phyloP scores from a whole-genome alignment of 1,140 invertebrate species.

The Stratiolaelaps scimitus region DNA sequence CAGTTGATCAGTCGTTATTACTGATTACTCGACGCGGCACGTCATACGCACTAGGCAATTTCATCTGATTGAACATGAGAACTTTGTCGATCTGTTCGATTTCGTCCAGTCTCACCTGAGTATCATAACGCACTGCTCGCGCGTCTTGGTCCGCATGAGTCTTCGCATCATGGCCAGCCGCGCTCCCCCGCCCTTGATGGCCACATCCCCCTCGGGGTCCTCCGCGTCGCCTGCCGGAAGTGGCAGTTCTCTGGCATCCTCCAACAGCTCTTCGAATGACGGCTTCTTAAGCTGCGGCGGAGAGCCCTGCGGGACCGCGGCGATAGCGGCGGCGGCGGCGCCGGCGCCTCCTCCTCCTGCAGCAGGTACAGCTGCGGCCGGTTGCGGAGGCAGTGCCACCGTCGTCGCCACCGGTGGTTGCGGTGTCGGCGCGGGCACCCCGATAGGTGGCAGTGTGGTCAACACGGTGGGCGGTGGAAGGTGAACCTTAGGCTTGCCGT shows the following conservation, averaged over 20 bases:
- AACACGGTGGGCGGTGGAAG: constrained; percentile 47
- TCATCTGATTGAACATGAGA: no score
- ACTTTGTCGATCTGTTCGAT: no score
- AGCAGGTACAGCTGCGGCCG: constrained; percentile 28
- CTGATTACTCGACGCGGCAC: no score
- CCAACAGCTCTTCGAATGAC: constrained; percentile 22
- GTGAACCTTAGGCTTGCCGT: constrained; percentile 19
- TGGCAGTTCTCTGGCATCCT: constrained; percentile 18
- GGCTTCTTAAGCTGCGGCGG: constrained; percentile 16
- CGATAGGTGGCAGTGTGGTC: constrained; percentile 33
- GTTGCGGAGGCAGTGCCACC: constrained; percentile 28
- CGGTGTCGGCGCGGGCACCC: constrained; percentile 25
- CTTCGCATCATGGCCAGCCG: constrained; percentile 13
- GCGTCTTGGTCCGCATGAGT: constrained; percentile 19
- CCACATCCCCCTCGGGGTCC: constrained; percentile 22
- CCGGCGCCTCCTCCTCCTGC: not conserved
- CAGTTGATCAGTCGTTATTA: no score
- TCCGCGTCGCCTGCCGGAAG: constrained; percentile 8
- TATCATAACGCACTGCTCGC: constrained; percentile 25
- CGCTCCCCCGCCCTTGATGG: constrained; percentile 19
- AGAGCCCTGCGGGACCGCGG: not conserved
- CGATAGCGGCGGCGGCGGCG: not conserved
- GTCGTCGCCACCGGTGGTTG: constrained; percentile 9
- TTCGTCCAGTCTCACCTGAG: not conserved
- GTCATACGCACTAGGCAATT: no score